phyloP scores from a whole-genome alignment of 2,888 invertebrate species.

The Cheilosia vernalis region DNA sequence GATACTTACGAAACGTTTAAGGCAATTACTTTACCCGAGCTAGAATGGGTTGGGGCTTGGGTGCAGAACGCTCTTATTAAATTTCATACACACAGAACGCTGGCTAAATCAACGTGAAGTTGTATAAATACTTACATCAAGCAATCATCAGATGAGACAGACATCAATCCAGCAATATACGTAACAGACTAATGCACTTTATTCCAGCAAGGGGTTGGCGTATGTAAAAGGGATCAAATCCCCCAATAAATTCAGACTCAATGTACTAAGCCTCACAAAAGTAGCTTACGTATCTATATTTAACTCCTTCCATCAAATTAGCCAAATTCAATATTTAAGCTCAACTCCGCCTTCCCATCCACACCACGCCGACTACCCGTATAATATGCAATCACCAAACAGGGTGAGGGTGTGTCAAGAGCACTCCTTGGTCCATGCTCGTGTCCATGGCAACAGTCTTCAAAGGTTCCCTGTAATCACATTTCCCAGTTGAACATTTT shows the following conservation, averaged over 20 bases:
- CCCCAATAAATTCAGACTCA: neutral
- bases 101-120: too few species aligned
- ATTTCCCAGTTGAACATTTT: conserved; percentile 56
- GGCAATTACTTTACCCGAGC: too few species aligned
- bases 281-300: neutral
- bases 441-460: conserved; percentile 53
- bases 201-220: neutral
- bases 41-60: too few species aligned
- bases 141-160: too few species aligned
- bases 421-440: conserved; percentile 25
- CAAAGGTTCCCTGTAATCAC: conserved; percentile 65
- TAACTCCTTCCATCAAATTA: conserved; percentile 1
- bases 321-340: conserved; percentile 6
- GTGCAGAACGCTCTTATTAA: too few species aligned
- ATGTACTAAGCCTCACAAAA: neutral
- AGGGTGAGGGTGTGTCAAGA: conserved; percentile 51
- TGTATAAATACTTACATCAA: too few species aligned
- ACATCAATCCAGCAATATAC: too few species aligned
- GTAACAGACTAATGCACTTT: neutral
- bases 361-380: neutral
- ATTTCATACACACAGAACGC: too few species aligned
- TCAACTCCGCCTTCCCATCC: neutral
- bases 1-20: too few species aligned
- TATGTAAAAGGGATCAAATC: neutral
- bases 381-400: neutral